phyloP scores from a whole-genome alignment of 2,888 invertebrate species.

The Drosophila suboccidentalis region DNA sequence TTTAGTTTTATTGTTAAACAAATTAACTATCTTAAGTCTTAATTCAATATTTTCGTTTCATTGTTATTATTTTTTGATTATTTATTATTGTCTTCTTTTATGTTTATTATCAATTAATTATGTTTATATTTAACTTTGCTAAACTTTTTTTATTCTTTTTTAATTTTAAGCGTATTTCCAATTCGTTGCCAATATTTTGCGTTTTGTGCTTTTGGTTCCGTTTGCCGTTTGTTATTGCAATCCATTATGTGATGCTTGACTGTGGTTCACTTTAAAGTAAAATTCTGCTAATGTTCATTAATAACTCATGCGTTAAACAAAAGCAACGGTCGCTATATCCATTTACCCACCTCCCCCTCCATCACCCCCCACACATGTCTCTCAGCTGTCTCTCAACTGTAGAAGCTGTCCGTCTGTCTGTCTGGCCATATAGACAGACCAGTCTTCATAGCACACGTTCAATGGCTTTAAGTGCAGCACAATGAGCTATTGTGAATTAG shows the following conservation, averaged over 20 bases:
- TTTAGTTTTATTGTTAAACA: too few relatives aligned
- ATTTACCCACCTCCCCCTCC: background rate
- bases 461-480: constrained; percentile 35
- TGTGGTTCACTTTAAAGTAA: constrained; percentile 42
- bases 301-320: constrained; percentile 77
- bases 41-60: background rate
- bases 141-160: background rate
- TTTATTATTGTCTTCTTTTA: background rate
- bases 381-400: constrained; percentile 13
- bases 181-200: background rate
- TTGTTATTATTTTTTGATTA: background rate
- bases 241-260: constrained; percentile 54
- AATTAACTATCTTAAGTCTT: too few relatives aligned
- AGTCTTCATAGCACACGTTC: constrained; percentile 20
- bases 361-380: background rate
- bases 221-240: constrained; percentile 42
- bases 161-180: constrained; percentile 17
- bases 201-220: constrained; percentile 38
- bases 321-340: constrained; percentile 33
- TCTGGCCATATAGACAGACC: constrained; percentile 3
- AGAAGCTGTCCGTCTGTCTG: constrained; percentile 35
- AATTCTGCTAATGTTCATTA: constrained; percentile 74
- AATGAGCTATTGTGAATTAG: constrained; percentile 59
- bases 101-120: background rate
- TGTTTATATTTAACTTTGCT: too few relatives aligned